phyloP scores from a whole-genome alignment of 2,888 invertebrate genomes.

The Thecocarcelia acutangulata region DNA sequence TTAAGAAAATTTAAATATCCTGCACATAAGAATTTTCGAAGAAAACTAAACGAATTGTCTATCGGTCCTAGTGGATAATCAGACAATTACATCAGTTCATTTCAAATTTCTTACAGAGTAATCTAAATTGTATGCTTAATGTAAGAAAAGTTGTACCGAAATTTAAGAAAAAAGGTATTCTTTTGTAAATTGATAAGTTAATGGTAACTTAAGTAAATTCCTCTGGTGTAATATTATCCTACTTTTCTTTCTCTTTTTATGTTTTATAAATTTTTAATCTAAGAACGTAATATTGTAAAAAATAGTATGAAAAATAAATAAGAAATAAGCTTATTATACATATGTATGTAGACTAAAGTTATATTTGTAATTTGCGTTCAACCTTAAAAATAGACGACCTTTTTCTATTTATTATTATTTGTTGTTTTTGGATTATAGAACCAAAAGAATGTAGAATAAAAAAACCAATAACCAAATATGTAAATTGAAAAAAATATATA shows the following conservation, averaged over 20 bases:
- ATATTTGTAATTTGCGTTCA: not conserved
- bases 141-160: not conserved
- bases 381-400: conserved; percentile 34
- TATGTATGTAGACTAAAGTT: conserved; percentile 1
- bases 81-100: too few species aligned
- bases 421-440: conserved; percentile 8
- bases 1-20: too few species aligned
- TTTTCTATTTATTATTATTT: not conserved
- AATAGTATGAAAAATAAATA: conserved; percentile 1
- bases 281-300: not conserved
- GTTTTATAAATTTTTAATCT: not conserved
- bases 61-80: too few species aligned
- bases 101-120: too few species aligned
- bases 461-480: conserved; percentile 5
- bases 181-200: not conserved
- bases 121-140: not conserved
- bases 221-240: too few species aligned
- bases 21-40: too few species aligned
- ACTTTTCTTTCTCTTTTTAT: too few species aligned
- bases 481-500: not conserved
- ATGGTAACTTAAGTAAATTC: too few species aligned
- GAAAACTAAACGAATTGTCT: too few species aligned
- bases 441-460: not conserved
- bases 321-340: conserved; percentile 8
- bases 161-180: too few species aligned